phyloP scores from a whole-genome alignment of 2,888 invertebrate genomes.

The Erynnis tages region DNA sequence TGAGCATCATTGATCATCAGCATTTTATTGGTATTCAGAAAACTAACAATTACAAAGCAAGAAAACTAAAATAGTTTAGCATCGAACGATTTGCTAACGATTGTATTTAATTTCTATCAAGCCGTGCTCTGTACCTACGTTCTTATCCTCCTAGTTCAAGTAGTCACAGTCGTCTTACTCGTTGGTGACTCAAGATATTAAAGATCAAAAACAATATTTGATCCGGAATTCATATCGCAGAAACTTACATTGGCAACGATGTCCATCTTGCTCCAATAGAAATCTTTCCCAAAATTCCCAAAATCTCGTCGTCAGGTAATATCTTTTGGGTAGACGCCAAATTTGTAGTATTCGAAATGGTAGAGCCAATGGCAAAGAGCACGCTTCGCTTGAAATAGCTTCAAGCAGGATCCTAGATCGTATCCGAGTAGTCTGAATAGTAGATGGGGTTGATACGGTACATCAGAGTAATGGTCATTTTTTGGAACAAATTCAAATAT shows the following conservation, averaged over 20 bases:
- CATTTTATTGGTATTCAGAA: no score
- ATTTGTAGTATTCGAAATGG: constrained; percentile 75
- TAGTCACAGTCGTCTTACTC: no score
- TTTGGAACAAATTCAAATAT: constrained; percentile 63
- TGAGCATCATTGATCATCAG: no score
- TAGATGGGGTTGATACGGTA: constrained; percentile 85
- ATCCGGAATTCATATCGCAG: no score
- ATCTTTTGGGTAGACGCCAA: constrained; percentile 71
- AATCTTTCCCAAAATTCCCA: constrained; percentile 25
- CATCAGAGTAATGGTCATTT: constrained; percentile 74
- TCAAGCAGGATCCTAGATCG: constrained; percentile 68
- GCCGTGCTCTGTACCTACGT: no score
- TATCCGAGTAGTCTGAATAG: constrained; percentile 86
- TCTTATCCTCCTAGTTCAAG: no score
- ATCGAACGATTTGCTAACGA: no score
- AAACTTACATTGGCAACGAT: constrained; percentile 81
- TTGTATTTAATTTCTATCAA: no score
- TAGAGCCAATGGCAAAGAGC: constrained; percentile 71
- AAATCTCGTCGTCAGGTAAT: constrained; percentile 62
- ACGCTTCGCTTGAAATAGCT: constrained; percentile 50
- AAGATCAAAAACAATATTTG: no score
- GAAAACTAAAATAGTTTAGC: no score
- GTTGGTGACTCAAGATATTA: no score
- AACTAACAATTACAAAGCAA: no score
- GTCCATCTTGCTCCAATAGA: constrained; percentile 70